Conservation (phyloP, 2,888 invertebrate species). For the Acleris sparsana region DNA sequence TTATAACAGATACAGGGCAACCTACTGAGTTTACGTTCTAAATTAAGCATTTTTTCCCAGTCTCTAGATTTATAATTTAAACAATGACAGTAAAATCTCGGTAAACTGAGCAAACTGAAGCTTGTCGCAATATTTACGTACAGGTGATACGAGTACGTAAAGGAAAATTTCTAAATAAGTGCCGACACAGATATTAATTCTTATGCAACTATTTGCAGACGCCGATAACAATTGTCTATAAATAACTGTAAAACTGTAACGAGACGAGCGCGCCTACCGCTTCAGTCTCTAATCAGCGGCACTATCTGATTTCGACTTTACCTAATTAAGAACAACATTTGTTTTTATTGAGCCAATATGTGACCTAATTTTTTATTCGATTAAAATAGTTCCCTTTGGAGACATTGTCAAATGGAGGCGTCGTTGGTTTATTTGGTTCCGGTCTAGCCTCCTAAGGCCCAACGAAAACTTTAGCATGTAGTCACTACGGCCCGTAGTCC, state of each 20-base stretch:
- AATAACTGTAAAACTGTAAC: constrained; percentile 25
- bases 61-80: not conserved
- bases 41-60: not conserved
- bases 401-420: no score
- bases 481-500: no score
- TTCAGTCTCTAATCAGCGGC: constrained; percentile 2
- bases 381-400: no score
- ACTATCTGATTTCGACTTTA: not conserved
- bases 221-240: constrained; percentile 33
- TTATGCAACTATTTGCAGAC: constrained; percentile 28
- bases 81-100: constrained; percentile 7
- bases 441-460: no score
- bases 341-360: no score
- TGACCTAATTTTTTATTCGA: no score
- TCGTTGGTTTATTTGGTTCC: no score
- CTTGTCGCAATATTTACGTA: constrained; percentile 27
- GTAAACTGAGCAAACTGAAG: constrained; percentile 10
- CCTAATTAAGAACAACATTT: no score
- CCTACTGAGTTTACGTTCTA: not conserved
- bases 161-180: constrained; percentile 34
- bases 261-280: constrained; percentile 4
- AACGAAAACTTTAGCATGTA: no score
- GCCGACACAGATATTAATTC: constrained; percentile 20
- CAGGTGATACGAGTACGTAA: constrained; percentile 16
- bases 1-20: no score